Evolutionary conservation across 2,113 vertebrate genomes (phyloP), one percentile per base, ranked within the genome.

Genomic region (Myrmecophaga tridactyla): DNA sequence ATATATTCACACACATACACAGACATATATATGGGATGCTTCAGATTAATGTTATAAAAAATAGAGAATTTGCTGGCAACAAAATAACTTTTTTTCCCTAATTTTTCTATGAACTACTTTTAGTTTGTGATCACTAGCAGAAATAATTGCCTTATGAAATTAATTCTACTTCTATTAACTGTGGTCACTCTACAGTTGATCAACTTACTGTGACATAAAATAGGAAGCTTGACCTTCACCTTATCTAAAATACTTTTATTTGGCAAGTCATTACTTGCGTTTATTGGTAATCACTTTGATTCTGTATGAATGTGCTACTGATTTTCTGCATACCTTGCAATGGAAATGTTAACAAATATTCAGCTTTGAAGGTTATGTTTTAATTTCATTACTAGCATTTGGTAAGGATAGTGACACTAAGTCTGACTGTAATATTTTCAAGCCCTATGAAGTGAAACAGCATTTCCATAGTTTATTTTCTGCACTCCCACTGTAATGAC

Each of bases 91-190:
- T 85, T 73, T 84, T 43, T 58, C 23, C 23, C 15, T 51, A 94
- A 86, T 39, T 95, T 25, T 67, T 4, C 14, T 36, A 69, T 1
- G 36, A 83, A 18, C 3, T 65, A 34, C 85, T 92, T 94, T 97
- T 86, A 84, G 14, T 63, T 95, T 75, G 48, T 81, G 48, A 58
- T 65, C 69, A 41, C 58, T 63, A 60, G 58, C 4, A 82, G 31
- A 95, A 84, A 93, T 73, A 94, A 67, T 15, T 89, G 39, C 17
- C 51, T 51, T 17, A 0, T 36, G 85, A 77, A 91, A 39, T 23
- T 88, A 94, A 95, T 92, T 97, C 69, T 21, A 94, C 34, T 89
- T 95, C 88, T 73, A 90, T 67, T 48, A 67, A 92, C 62, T 65
- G 43, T 31, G 34, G 41, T 93, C 87, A 92, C 46, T n/a, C 4